Base-by-base conservation (phyloP, 2,888 invertebrate species). In the Hydrotaea cyrtoneurina region DNA sequence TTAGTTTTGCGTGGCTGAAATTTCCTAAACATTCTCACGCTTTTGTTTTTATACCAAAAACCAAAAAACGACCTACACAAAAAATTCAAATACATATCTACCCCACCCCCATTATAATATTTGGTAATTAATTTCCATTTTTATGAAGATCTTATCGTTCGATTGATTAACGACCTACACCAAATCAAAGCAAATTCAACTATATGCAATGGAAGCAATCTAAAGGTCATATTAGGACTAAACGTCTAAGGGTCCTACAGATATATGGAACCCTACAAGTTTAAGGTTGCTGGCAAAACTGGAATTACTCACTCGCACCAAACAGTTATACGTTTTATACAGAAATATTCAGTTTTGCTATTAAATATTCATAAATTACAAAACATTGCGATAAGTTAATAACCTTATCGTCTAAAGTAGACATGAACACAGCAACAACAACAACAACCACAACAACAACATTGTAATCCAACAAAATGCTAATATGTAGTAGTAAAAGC, bases 311-410 rank as follows among this genome's bases (percentile, higher is more conserved):
- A n/a, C n/a, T n/a, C n/a, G n/a, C n/a, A n/a, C n/a, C n/a, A n/a
- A n/a, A n/a, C n/a, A n/a, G n/a, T n/a, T n/a, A n/a, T n/a, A n/a
- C n/a, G n/a, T n/a, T n/a, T n/a, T n/a, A n/a, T n/a, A 50, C 15
- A n/a, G 3, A 15, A 2, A 43, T 7, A 50, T n/a, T 50, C 50
- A 50, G 50, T 50, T 50, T 43, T n/a, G 7, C 15, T 43, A 43
- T 15, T 13, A 43, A n/a, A 50, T n/a, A 50, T 55, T 21, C 19
- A 11, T 55, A 71, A 74, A 66, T 21, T 72, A 53, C 26, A 78
- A n/a, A n/a, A 69, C 73, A 50, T 75, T 53, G 31, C 64, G 21
- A 46, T 79, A 72, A 82, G 78, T 76, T 78, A 82, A 82, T 62
- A 80, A 80, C 59, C 83, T 74, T 77, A 11, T 64, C 50, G 26